Percentiles rank a stretch among this genome's conserved stretches.
Evolutionary conservation across 1,140 invertebrate genomes (phyloP).

Genomic region (Himalopsyche phryganea): DNA sequence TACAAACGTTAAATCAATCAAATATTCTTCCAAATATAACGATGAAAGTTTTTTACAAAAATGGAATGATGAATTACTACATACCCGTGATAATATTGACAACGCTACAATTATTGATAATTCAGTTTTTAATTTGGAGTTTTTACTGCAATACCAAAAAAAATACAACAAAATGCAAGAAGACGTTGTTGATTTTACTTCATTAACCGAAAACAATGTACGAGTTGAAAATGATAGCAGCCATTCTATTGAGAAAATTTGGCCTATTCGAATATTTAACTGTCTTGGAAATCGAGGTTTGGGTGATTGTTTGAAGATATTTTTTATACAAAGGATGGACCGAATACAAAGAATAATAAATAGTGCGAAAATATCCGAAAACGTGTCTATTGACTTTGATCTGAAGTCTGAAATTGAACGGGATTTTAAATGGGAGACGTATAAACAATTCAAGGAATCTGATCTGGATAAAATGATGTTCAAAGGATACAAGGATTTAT

Average conservation of each 20-base stretch:
- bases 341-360: slow-evolving; percentile 35
- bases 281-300: slow-evolving; percentile 41
- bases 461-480: slow-evolving; percentile 40
- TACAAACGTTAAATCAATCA: too few relatives aligned
- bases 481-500: slow-evolving; percentile 39
- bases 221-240: background rate
- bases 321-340: slow-evolving; percentile 43
- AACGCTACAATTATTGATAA: too few relatives aligned
- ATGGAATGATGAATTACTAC: too few relatives aligned
- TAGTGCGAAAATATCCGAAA: slow-evolving; percentile 18
- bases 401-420: slow-evolving; percentile 20
- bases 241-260: slow-evolving; percentile 8
- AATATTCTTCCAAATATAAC: too few relatives aligned
- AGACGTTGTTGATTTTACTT: too few relatives aligned
- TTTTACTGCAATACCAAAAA: too few relatives aligned
- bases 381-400: slow-evolving; percentile 35
- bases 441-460: slow-evolving; percentile 39
- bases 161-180: too few relatives aligned
- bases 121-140: too few relatives aligned
- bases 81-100: too few relatives aligned
- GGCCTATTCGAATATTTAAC: slow-evolving; percentile 32
- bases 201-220: background rate
- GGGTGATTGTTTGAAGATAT: slow-evolving; percentile 46
- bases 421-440: slow-evolving; percentile 44
- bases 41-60: too few relatives aligned